A percentile compares a stretch with the other conserved stretches of the same genome.
Conservation (phyloP, 1,140 invertebrate species). For the Leptinotarsa undecemlineata region DNA sequence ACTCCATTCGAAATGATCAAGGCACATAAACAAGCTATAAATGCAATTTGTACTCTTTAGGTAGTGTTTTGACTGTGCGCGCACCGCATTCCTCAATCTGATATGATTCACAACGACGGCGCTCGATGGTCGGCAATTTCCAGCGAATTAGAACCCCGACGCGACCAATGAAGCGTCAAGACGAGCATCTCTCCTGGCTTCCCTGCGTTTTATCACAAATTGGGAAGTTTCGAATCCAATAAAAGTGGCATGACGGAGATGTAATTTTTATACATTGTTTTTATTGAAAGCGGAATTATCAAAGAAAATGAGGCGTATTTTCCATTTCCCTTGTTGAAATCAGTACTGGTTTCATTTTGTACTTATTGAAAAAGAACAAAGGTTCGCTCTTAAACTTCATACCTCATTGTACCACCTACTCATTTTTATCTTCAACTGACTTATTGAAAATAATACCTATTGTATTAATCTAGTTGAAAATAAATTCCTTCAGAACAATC, state of each 20-base stretch:
- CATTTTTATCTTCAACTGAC: too few species aligned
- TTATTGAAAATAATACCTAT: too few species aligned
- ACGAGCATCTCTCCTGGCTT: conserved; percentile 19
- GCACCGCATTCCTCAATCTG: conserved; percentile 23
- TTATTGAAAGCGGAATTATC: too few species aligned
- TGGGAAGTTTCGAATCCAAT: neutral
- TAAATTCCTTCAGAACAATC: too few species aligned
- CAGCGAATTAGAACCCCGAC: conserved; percentile 34
- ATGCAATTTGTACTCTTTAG: conserved; percentile 28
- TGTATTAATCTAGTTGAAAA: too few species aligned
- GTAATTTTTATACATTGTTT: neutral
- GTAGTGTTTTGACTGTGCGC: conserved; percentile 26
- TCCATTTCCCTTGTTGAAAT: too few species aligned
- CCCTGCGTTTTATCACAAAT: conserved; percentile 19
- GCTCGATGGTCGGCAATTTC: conserved; percentile 40
- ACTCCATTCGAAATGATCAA: conserved; percentile 11
- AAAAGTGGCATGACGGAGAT: neutral
- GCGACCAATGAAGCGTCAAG: conserved; percentile 35
- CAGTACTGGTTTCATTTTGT: too few species aligned
- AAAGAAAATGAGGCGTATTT: too few species aligned
- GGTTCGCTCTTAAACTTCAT: too few species aligned
- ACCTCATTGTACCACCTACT: too few species aligned
- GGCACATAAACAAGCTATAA: conserved; percentile 19
- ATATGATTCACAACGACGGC: conserved; percentile 38
- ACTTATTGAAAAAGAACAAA: too few species aligned